These are phyloP conservation scores for Semnornis frantzii DNA, from an alignment of 2,113 vertebrate genomes.

Conservation along the genomic window DNA sequence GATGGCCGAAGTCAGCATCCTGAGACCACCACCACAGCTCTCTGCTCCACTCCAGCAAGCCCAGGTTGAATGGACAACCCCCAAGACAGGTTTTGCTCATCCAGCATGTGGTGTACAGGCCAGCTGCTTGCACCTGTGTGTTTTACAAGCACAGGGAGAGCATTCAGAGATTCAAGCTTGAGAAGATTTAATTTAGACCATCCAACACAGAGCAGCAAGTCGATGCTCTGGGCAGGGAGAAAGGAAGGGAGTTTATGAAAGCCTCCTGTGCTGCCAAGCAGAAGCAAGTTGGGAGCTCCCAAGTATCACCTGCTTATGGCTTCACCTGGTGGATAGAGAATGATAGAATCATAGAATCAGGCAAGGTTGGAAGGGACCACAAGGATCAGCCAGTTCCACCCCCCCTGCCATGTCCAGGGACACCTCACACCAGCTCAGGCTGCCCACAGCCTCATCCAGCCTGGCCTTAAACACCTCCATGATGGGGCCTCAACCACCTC, in stretches of 20 bases:
- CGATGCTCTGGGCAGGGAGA: neutral
- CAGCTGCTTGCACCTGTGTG: neutral
- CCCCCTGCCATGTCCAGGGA: too few relatives aligned
- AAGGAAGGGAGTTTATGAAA: rapidly evolving
- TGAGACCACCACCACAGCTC: neutral
- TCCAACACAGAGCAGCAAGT: neutral
- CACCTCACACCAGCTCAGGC: too few relatives aligned
- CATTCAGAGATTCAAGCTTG: neutral
- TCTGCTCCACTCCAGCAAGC: neutral
- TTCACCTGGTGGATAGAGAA: neutral
- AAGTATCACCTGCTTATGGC: neutral
- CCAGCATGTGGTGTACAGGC: rapidly evolving
- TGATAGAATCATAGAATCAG: too few relatives aligned
- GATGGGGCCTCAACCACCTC: too few relatives aligned
- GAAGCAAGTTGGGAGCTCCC: neutral
- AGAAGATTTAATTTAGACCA: neutral
- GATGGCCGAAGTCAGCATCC: rapidly evolving
- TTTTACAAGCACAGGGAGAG: neutral
- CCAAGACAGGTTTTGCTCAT: rapidly evolving
- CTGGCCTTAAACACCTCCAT: too few relatives aligned
- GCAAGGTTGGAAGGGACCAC: too few relatives aligned
- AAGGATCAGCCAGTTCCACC: too few relatives aligned
- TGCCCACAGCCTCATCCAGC: too few relatives aligned
- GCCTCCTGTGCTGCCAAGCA: neutral
- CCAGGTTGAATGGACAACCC: rapidly evolving